These are phyloP conservation scores for Temnothorax ravouxi DNA, from an alignment of 2,888 invertebrate species.

Conservation along the genomic window DNA sequence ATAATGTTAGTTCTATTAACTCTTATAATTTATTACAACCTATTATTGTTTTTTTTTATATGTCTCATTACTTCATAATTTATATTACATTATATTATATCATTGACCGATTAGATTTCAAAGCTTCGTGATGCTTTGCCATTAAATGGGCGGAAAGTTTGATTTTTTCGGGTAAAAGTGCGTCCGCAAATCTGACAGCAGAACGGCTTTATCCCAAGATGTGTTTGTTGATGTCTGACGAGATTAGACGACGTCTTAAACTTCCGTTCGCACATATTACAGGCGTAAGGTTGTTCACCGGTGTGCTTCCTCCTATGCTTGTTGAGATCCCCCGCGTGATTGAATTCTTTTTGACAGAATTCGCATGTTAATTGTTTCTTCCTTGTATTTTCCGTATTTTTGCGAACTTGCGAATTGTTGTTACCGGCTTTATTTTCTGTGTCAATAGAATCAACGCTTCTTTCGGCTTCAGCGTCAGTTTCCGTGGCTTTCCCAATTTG, in stretches of 20 bases:
- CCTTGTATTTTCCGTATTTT: neutral
- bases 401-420: neutral
- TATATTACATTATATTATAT: neutral
- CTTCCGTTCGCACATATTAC: conserved; percentile 74
- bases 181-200: conserved; percentile 73
- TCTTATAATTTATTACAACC: neutral
- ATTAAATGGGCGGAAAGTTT: conserved; percentile 66
- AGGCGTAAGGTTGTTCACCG: conserved; percentile 79
- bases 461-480: neutral
- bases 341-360: conserved; percentile 73
- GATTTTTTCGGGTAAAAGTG: conserved; percentile 73
- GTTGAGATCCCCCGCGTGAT: conserved; percentile 73
- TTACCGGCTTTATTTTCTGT: neutral
- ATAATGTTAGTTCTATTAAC: neutral
- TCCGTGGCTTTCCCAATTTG: neutral
- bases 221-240: conserved; percentile 75
- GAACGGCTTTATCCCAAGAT: conserved; percentile 77
- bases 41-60: neutral
- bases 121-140: conserved; percentile 34
- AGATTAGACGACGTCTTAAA: conserved; percentile 79
- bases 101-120: neutral
- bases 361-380: conserved; percentile 61
- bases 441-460: neutral
- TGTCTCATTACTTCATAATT: neutral
- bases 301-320: conserved; percentile 77